phyloP scores from a whole-genome alignment of 2,888 invertebrate genomes.

The Conus canariensis region DNA sequence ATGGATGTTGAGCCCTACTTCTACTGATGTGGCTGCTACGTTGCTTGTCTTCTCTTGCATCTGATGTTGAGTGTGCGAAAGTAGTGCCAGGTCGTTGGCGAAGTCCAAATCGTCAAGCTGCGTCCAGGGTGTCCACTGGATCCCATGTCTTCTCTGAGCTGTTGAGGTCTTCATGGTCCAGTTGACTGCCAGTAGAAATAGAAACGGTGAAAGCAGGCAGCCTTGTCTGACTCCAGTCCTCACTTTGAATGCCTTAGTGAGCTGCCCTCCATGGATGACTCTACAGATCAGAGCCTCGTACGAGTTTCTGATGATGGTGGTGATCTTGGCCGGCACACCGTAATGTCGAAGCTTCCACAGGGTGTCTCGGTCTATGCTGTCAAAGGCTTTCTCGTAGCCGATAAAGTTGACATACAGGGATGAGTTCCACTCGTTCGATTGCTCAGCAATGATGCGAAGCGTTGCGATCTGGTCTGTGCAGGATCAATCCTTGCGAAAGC shows the following conservation, averaged over 20 bases:
- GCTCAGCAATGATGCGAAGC: neutral
- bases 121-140: neutral
- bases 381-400: constrained; percentile 4
- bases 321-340: neutral
- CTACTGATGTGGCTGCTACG: too few relatives aligned
- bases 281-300: neutral
- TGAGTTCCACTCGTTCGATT: neutral
- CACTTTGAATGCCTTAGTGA: neutral
- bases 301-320: neutral
- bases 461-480: neutral
- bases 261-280: neutral
- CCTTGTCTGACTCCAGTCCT: neutral
- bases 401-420: constrained; percentile 13
- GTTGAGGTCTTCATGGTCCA: neutral
- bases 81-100: neutral
- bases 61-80: neutral
- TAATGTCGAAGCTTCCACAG: neutral
- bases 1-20: too few relatives aligned
- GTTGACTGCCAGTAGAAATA: neutral
- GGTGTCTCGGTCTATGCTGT: neutral
- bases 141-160: neutral
- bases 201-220: neutral
- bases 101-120: constrained; percentile 10
- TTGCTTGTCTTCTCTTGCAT: neutral
- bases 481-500: neutral